phyloP scores from a whole-genome alignment of 2,888 invertebrate species.

The Pachycephus smyrnensis region DNA sequence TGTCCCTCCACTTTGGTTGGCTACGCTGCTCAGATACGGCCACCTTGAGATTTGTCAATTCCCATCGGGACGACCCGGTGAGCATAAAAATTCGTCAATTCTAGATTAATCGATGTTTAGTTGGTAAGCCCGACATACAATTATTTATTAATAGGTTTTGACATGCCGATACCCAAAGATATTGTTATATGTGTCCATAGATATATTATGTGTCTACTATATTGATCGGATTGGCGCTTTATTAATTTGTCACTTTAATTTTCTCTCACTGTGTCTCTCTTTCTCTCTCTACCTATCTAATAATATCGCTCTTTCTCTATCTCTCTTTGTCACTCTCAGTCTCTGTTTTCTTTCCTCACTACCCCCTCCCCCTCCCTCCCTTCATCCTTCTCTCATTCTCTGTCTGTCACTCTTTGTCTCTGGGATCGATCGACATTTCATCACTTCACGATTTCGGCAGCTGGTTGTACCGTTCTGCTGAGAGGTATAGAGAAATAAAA shows the following conservation, averaged over 20 bases:
- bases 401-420: not conserved
- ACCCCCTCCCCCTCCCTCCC: not conserved
- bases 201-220: not conserved
- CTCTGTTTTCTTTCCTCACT: not conserved
- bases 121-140: not conserved
- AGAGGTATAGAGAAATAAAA: not conserved
- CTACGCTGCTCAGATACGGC: not conserved
- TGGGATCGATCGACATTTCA: not conserved
- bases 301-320: conserved; percentile 18
- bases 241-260: conserved; percentile 20
- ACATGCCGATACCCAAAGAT: not conserved
- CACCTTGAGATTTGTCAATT: not conserved
- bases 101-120: not conserved
- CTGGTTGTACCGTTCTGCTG: not conserved
- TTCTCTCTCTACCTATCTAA: not conserved
- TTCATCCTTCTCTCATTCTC: not conserved
- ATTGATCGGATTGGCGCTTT: not conserved
- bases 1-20: not conserved
- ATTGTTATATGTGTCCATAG: not conserved
- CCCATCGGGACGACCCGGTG: not conserved
- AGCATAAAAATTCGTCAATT: not conserved
- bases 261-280: conserved; percentile 19
- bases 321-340: not conserved
- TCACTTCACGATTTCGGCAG: not conserved
- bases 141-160: not conserved